Conservation (phyloP, 2,797 vertebrate genomes). For the Tachyglossus aculeatus region DNA sequence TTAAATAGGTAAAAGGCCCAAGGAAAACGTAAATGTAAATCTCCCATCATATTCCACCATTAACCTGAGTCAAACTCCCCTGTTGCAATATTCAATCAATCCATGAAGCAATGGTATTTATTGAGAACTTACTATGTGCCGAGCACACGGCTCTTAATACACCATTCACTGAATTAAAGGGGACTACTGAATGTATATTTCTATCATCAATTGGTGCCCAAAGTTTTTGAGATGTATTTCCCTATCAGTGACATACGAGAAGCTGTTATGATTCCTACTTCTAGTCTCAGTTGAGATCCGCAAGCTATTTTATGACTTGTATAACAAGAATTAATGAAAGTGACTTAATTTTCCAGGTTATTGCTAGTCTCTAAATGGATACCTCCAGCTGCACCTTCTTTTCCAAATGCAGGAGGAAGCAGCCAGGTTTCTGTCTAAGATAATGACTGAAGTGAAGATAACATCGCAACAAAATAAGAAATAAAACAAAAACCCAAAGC, state of each 20-base stretch:
- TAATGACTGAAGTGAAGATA: slow-evolving; percentile 59
- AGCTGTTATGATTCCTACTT: not conserved
- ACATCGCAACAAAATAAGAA: slow-evolving; percentile 52
- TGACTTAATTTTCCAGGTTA: slow-evolving; percentile 42
- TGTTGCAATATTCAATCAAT: too few relatives aligned
- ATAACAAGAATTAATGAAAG: slow-evolving; percentile 32
- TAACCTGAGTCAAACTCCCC: too few relatives aligned
- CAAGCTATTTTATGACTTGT: not conserved
- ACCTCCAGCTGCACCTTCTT: slow-evolving; percentile 37
- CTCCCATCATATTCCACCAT: too few relatives aligned
- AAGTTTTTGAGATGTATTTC: not conserved
- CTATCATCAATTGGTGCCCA: not conserved
- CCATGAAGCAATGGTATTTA: too few relatives aligned
- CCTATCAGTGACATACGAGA: not conserved
- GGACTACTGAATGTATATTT: not conserved
- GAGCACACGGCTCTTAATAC: too few relatives aligned
- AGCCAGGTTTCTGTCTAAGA: slow-evolving; percentile 49
- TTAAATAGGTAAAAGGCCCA: too few relatives aligned
- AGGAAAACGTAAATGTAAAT: too few relatives aligned
- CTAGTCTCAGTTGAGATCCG: slow-evolving; percentile 26
- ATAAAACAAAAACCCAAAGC: slow-evolving; percentile 17
- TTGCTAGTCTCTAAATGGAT: slow-evolving; percentile 44
- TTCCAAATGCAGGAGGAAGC: slow-evolving; percentile 57
- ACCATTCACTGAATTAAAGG: not conserved
- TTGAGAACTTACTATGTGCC: too few relatives aligned